Conservation (phyloP, 2,797 vertebrate genomes). For the Epinephelus awoara region DNA sequence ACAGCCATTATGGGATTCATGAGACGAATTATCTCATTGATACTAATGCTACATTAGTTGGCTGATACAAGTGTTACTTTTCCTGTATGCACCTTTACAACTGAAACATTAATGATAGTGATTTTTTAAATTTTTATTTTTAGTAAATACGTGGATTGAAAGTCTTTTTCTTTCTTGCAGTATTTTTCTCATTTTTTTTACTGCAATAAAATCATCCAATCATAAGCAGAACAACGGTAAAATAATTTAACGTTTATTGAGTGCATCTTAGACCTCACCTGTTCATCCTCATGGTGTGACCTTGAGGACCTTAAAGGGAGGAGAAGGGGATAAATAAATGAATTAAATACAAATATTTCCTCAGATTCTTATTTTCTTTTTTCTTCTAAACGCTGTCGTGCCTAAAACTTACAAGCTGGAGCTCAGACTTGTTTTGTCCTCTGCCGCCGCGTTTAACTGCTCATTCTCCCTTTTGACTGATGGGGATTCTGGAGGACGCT, state of each 20-base stretch:
- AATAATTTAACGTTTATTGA: neutral
- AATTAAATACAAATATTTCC: neutral
- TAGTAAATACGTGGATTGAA: neutral
- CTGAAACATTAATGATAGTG: no score
- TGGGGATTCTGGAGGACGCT: conserved; percentile 70
- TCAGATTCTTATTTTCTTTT: fast-evolving
- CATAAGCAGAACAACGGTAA: neutral
- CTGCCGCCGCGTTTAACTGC: conserved; percentile 59
- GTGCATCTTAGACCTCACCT: conserved; percentile 67
- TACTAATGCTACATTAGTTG: no score
- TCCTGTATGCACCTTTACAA: no score
- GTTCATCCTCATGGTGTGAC: conserved; percentile 80
- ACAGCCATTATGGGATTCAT: neutral
- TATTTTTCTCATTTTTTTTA: neutral
- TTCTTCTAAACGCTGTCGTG: neutral
- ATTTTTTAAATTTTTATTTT: no score
- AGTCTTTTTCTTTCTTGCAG: neutral
- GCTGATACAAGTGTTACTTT: no score
- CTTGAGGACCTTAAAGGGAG: conserved; percentile 73
- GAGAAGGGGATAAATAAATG: neutral
- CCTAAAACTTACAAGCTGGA: conserved; percentile 83
- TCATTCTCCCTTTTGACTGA: conserved; percentile 82
- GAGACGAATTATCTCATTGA: no score
- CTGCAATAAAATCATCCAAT: neutral
- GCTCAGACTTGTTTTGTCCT: conserved; percentile 83